Base-by-base conservation (phyloP, 1,140 invertebrate species). In the Ruditapes philippinarum region DNA sequence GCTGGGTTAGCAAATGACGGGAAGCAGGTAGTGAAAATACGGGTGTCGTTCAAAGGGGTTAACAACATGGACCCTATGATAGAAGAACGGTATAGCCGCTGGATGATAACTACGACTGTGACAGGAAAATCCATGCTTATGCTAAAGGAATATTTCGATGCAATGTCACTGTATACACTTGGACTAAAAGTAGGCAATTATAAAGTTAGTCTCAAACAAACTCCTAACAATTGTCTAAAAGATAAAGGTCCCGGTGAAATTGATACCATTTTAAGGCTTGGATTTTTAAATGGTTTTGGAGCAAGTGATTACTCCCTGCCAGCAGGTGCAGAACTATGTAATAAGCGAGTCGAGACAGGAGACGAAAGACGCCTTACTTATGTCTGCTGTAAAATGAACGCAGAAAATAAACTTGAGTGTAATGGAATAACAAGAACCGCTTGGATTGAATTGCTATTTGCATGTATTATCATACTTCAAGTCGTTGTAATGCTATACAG, bases 91-190 rank as follows among this genome's bases (percentile, higher is more conserved):
- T 57, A 31, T 7, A 22, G 1, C 0, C 42, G 31, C 7, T 83
- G 81, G 81, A 31, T 83, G 25, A 49, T 83, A 1, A 28, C 81
- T 5, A 83, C 81, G 7, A 68, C 62, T 49, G 9, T 36, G 9
- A 83, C 57, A 12, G 81, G 81, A 49, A 4, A 49, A 4, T 60
- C 81, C 9, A 49, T 83, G 42, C 62, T 83, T 1, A 65, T 83
- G 62, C 40, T 83, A 22, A 42, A 70, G 33, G 81, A 83, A 33
- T 33, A 38, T 33, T 83, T 68, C 25, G 81, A 83, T 12, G 60
- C 57, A 5, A 70, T 83, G 65, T 83, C 81, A 12, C 19, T 83
- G n/a, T 49, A 68, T 22, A 68, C 81, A 33, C 62, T 83, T 1
- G 62, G 81, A 25, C 31, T 17, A 0, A 40, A 40, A 22, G 81